Base-by-base conservation (phyloP, 2,888 invertebrate genomes). In the Pollenia amentaria region DNA sequence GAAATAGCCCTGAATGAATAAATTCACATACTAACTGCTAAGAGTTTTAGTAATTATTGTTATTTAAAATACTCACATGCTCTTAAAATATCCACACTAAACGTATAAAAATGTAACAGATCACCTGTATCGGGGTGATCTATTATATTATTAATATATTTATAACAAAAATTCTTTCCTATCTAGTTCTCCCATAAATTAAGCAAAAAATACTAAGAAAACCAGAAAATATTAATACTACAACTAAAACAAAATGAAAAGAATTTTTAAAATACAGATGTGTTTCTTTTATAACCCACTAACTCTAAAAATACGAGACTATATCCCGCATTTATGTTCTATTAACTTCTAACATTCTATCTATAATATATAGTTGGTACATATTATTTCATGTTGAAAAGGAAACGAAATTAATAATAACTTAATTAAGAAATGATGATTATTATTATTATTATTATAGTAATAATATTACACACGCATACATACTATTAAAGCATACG, bases 321-420 rank as follows among this genome's bases (percentile, higher is more conserved):
- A 72, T 84, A 78, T 78, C 77, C 77, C 72, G 84, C 84, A 84
- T 84, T 84, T 84, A 84, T 78, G 65, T 78, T 78, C 14, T 78
- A 72, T 60, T 65, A 67, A 84, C 62, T 76, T 82, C 69, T 46
- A 38, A 76, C 62, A 72, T 77, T 83, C 72, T 64, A 53, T 55
- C 14, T 18, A 82, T 40, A 57, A 62, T 55, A 38, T 40, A 29
- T 65, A 53, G 42, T 42, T 16, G 46, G 40, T 29, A 29, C 29
- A 29, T 67, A 42, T 82, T 51, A 73, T 78, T 78, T 84, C 65
- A 78, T 67, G 65, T 65, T 78, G 18, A 78, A 77, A 60, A 65
- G 18, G 3, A 62, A 46, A 48, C 48, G 57, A 72, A 53, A 40
- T 42, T 64, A 76, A 65, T 51, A 72, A 65, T 40, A 44, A 78